These are phyloP conservation scores for Meganola albula DNA, from an alignment of 2,888 invertebrate genomes.

Conservation along the genomic window DNA sequence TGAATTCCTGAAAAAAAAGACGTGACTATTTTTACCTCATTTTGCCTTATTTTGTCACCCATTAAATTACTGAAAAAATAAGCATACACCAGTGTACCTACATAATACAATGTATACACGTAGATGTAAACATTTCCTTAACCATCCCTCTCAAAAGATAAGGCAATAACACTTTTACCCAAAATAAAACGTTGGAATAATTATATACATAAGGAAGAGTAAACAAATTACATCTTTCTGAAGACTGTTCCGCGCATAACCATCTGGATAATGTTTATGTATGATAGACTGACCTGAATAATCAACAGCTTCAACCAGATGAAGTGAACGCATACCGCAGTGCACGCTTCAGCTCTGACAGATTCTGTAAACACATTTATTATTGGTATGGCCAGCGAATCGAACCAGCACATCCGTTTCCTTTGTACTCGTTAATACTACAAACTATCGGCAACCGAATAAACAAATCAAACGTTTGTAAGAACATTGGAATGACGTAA, in stretches of 20 bases:
- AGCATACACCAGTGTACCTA: no score
- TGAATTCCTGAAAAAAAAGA: no score
- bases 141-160: no score
- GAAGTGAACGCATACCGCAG: slow-evolving; percentile 28
- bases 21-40: no score
- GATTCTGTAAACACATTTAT: slow-evolving; percentile 53
- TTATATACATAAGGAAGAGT: no score
- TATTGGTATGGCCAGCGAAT: slow-evolving; percentile 35
- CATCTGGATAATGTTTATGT: slow-evolving; percentile 39
- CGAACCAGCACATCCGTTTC: slow-evolving; percentile 44
- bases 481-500: slow-evolving; percentile 1
- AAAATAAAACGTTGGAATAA: no score
- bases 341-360: slow-evolving; percentile 53
- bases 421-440: slow-evolving; percentile 28
- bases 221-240: slow-evolving; percentile 14
- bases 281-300: slow-evolving; percentile 41
- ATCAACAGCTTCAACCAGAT: slow-evolving; percentile 31
- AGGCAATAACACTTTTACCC: no score
- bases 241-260: slow-evolving; percentile 15
- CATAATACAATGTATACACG: no score
- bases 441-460: slow-evolving; percentile 17
- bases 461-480: slow-evolving; percentile 8
- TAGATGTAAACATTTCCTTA: no score
- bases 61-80: no score
- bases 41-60: no score